Base-by-base conservation (phyloP, 1,140 invertebrate genomes). In the Nasonia longicornis region DNA sequence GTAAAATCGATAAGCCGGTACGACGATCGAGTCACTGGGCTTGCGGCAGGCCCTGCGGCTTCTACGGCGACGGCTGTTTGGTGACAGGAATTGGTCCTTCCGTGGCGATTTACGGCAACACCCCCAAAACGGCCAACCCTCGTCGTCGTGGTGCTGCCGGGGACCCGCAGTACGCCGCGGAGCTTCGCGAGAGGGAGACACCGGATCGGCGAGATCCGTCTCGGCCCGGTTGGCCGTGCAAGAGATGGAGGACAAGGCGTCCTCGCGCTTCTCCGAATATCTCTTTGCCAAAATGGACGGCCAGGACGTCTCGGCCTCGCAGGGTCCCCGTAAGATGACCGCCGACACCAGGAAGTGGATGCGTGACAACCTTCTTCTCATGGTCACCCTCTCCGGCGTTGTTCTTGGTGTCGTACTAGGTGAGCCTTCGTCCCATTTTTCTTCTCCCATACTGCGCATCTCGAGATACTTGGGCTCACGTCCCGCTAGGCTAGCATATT, bases 361-460 rank as follows among this genome's bases (percentile, higher is more conserved):
- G 66, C 89, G 91, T 67, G 94, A 96, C 67, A 96, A 97, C 88
- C 92, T 95, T 6, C 93, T 97, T 85, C 92, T 97, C 77, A 90
- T 96, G 67, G 92, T 95, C 73, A 97, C 96, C 14, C 90, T 96
- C 74, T 93, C 93, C 29, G 95, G 96, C 22, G 96, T 97, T 4
- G 82, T 96, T 66, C 89, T 94, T 35, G 96, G 96, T 42, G 92
- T 96, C 42, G 90, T 93, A 83, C 86, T 96, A 76, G 96, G 96
- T 95, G 88, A 93, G 92, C 84, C 83, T 76, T 75, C 74, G 31
- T 35, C 31, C 31, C 4, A 6, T 35, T 35, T 35, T 35, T 35
- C 31, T 35, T 35, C 31, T 6, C 31, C 31, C 31, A 3, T 35
- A 35, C 3, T 35, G 31, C 31, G 31, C 31, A 35, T 35, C 31